Evolutionary conservation across 2,888 invertebrate genomes (phyloP).

Genomic region (Carpatolechia fugitivella): DNA sequence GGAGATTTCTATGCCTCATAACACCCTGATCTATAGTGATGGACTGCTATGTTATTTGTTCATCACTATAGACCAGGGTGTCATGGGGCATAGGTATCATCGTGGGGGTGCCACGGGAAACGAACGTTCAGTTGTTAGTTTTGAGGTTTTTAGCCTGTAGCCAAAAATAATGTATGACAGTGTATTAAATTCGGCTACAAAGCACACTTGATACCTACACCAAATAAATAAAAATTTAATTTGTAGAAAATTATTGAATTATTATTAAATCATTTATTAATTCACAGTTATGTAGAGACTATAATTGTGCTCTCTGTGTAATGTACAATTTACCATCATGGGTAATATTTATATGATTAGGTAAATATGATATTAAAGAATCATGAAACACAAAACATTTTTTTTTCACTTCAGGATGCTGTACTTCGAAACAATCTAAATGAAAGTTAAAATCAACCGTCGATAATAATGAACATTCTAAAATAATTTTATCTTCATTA

Average conservation of each 20-base stretch:
- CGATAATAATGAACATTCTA: conserved; percentile 8
- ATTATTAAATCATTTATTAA: too few relatives aligned
- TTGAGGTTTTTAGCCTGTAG: not conserved
- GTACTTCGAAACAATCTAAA: conserved; percentile 14
- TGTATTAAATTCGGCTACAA: not conserved
- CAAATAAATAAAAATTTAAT: too few relatives aligned
- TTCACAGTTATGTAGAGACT: too few relatives aligned
- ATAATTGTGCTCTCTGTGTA: not conserved
- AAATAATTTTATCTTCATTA: conserved; percentile 11
- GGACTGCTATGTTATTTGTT: too few relatives aligned
- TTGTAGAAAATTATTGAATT: too few relatives aligned
- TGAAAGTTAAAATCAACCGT: conserved; percentile 14
- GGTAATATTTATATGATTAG: conserved; percentile 12
- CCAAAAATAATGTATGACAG: not conserved
- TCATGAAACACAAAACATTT: conserved; percentile 9
- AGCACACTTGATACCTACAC: too few relatives aligned
- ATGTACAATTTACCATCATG: conserved; percentile 1
- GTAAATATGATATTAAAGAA: conserved; percentile 9
- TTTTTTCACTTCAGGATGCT: not conserved
- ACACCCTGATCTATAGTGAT: too few relatives aligned
- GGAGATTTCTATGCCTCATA: too few relatives aligned
- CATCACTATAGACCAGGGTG: too few relatives aligned
- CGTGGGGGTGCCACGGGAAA: too few relatives aligned
- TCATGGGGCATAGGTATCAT: too few relatives aligned
- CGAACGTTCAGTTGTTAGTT: too few relatives aligned